A percentile compares a stretch with the other conserved stretches of the same genome.
These are phyloP conservation scores for Beroe forskalii DNA, from an alignment of 37 sponge, comb jelly and placozoan species.

Conservation along the genomic window DNA sequence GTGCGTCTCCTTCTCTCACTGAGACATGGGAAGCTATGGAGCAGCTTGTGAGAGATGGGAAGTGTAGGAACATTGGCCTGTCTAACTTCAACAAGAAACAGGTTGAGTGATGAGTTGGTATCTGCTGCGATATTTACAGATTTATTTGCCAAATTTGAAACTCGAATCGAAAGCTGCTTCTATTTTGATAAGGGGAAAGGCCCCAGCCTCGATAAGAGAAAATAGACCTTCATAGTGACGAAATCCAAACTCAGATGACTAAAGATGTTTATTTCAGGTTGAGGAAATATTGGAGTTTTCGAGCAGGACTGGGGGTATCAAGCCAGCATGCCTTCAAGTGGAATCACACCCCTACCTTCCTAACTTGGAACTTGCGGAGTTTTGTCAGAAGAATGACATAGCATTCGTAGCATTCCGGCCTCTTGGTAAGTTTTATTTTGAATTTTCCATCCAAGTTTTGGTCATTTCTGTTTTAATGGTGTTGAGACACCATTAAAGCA, in stretches of 20 bases:
- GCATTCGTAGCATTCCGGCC: conserved; percentile 27
- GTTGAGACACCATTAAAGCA: no score
- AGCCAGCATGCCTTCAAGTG: conserved; percentile 82
- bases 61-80: conserved; percentile 82
- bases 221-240: no score
- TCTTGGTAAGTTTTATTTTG: neutral
- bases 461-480: no score
- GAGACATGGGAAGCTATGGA: conserved; percentile 91
- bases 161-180: no score
- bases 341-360: conserved; percentile 87
- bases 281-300: conserved; percentile 4
- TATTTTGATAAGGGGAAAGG: no score
- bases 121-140: no score
- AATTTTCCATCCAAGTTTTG: no score
- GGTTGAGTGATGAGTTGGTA: no score
- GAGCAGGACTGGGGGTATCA: conserved; percentile 56
- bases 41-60: conserved; percentile 83
- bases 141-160: no score
- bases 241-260: no score
- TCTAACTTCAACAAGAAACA: conserved; percentile 94
- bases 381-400: conserved; percentile 67
- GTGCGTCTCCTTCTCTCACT: neutral
- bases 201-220: no score
- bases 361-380: conserved; percentile 74
- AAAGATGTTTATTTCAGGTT: neutral